Evolutionary conservation across 1,140 invertebrate species (phyloP).

Genomic region (Neelides sp.): DNA sequence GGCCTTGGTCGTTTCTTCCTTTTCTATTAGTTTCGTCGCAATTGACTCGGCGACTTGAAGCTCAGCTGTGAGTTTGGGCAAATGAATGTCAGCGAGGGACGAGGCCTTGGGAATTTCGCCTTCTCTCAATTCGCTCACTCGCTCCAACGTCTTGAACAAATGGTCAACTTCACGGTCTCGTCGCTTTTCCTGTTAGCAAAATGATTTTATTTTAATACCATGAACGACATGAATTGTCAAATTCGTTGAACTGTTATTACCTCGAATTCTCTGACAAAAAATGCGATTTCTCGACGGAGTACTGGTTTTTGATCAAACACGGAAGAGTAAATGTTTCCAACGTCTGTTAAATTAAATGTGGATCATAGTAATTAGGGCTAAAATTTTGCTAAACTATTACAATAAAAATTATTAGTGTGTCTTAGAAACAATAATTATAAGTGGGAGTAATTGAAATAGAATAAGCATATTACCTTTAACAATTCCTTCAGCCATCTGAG

Average conservation of each 20-base stretch:
- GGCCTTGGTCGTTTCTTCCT: conserved; percentile 34
- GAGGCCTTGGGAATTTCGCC: conserved; percentile 50
- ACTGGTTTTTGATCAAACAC: conserved; percentile 73
- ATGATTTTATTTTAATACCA: too few relatives aligned
- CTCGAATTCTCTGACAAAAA: conserved; percentile 69
- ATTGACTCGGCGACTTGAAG: conserved; percentile 51
- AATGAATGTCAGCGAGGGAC: conserved; percentile 44
- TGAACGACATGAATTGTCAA: conserved; percentile 11
- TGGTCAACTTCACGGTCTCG: conserved; percentile 63
- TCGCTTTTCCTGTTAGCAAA: conserved; percentile 49
- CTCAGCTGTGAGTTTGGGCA: conserved; percentile 51
- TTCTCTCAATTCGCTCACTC: conserved; percentile 60
- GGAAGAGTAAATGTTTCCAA: conserved; percentile 63
- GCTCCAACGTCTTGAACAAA: conserved; percentile 61
- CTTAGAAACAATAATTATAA: not conserved
- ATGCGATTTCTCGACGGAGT: conserved; percentile 66
- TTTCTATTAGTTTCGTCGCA: conserved; percentile 34
- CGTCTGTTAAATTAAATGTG: conserved; percentile 44
- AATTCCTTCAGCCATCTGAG: conserved; percentile 14
- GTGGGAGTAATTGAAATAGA: not conserved
- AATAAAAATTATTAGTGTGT: not conserved
- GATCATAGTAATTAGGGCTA: not conserved
- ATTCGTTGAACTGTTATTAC: conserved; percentile 37
- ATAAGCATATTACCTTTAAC: conserved; percentile 13
- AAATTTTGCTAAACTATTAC: not conserved